Evolutionary conservation across 2,797 vertebrate genomes (phyloP).

Genomic region (Phylloscopus collybita): DNA sequence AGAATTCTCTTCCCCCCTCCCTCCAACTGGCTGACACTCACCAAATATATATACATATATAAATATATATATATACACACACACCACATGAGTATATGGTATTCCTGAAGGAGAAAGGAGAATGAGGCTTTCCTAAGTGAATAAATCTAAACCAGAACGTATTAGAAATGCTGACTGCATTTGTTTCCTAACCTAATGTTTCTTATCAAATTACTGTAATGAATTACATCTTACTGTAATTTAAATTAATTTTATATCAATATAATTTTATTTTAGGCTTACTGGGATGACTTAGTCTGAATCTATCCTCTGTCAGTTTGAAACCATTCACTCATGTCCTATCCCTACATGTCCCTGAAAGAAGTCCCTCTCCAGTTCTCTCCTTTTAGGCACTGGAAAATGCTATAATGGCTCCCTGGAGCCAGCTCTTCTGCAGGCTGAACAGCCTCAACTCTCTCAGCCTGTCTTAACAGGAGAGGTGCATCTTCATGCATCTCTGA

Average conservation of each 20-base stretch:
- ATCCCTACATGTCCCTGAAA: not conserved
- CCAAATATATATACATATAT: not conserved
- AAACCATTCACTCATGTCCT: not conserved
- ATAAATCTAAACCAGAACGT: not conserved
- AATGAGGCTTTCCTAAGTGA: not conserved
- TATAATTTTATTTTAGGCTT: not conserved
- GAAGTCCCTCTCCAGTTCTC: not conserved
- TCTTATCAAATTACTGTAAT: not conserved
- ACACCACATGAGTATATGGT: too few relatives aligned
- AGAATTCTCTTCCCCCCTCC: not conserved
- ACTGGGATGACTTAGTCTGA: not conserved
- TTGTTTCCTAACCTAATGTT: not conserved
- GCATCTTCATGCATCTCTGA: not conserved
- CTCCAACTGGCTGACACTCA: not conserved
- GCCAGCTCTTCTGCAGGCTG: not conserved
- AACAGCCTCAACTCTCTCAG: not conserved
- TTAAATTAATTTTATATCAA: not conserved
- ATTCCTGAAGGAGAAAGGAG: not conserved
- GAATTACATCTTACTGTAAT: not conserved
- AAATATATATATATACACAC: too few relatives aligned
- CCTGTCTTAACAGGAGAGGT: not conserved
- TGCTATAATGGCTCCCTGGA: not conserved
- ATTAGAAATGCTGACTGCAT: not conserved
- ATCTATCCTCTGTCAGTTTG: not conserved
- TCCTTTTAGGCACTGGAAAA: not conserved